Evolutionary conservation across 2,113 vertebrate genomes (phyloP).

Genomic region (Muntiacus reevesi): DNA sequence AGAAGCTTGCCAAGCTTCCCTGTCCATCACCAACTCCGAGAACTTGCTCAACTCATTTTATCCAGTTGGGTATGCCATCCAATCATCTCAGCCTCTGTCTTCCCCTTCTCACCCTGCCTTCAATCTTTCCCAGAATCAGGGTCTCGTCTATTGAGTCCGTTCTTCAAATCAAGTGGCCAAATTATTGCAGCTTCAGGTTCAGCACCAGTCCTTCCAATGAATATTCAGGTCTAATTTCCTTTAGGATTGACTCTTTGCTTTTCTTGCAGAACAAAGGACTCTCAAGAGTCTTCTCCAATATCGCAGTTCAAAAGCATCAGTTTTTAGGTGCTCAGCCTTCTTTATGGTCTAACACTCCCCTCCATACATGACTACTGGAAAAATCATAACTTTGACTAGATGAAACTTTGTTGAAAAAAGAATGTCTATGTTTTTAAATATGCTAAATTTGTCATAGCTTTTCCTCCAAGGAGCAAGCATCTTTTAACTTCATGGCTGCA

Average conservation of each 20-base stretch:
- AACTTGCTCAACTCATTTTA: not conserved
- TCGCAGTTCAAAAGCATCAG: not conserved
- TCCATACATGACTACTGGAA: not conserved
- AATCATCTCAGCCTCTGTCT: not conserved
- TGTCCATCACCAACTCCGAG: not conserved
- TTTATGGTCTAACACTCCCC: not conserved
- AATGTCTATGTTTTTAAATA: not conserved
- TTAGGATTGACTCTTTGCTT: not conserved
- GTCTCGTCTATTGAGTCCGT: not conserved
- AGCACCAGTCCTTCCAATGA: not conserved
- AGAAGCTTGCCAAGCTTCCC: not conserved
- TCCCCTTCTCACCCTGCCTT: not conserved
- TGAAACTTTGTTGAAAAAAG: not conserved
- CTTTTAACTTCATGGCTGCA: not conserved
- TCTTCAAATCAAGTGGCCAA: not conserved
- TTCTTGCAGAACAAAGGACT: not conserved
- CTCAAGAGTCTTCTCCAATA: not conserved
- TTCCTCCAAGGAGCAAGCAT: not conserved
- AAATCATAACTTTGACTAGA: not conserved
- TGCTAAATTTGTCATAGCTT: not conserved
- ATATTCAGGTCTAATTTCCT: not conserved
- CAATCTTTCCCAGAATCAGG: not conserved
- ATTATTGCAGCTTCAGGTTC: not conserved
- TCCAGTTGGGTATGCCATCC: not conserved
- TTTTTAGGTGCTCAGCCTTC: not conserved